Conservation (phyloP, 2,797 vertebrate genomes). For the Pitangus sulphuratus region DNA sequence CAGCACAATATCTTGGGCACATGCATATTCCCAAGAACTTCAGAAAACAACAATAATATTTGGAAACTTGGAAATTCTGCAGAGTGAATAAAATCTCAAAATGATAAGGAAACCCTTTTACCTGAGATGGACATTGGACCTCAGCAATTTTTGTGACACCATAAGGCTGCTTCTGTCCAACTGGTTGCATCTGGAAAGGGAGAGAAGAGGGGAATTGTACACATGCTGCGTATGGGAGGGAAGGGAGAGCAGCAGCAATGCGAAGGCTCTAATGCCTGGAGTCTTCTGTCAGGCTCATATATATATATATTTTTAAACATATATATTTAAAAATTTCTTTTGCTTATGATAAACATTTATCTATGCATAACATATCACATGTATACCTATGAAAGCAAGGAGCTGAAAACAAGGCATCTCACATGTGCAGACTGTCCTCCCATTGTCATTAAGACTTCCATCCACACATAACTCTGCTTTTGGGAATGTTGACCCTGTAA, state of each 20-base stretch:
- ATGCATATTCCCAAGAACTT: background rate
- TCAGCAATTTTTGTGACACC: background rate
- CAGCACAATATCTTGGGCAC: background rate
- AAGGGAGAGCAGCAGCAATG: background rate
- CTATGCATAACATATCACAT: background rate
- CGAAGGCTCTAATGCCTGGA: background rate
- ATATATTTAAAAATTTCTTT: background rate
- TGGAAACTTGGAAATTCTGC: background rate
- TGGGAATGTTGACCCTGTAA: background rate
- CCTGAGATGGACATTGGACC: slow-evolving; percentile 73
- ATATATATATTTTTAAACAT: background rate
- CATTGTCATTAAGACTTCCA: background rate
- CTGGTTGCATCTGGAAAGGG: slow-evolving; percentile 72
- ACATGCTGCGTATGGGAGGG: background rate
- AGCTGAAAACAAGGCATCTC: background rate
- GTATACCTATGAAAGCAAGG: background rate
- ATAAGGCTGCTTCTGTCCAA: slow-evolving; percentile 58
- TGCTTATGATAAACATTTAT: background rate
- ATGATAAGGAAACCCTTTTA: slow-evolving; percentile 19
- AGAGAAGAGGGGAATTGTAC: background rate
- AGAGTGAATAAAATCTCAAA: background rate
- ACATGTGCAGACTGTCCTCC: background rate
- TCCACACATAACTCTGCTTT: background rate
- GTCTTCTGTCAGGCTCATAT: background rate
- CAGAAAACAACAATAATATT: background rate